Evolutionary conservation across 2,113 vertebrate species (phyloP).

Genomic region (Pristiophorus japonicus): DNA sequence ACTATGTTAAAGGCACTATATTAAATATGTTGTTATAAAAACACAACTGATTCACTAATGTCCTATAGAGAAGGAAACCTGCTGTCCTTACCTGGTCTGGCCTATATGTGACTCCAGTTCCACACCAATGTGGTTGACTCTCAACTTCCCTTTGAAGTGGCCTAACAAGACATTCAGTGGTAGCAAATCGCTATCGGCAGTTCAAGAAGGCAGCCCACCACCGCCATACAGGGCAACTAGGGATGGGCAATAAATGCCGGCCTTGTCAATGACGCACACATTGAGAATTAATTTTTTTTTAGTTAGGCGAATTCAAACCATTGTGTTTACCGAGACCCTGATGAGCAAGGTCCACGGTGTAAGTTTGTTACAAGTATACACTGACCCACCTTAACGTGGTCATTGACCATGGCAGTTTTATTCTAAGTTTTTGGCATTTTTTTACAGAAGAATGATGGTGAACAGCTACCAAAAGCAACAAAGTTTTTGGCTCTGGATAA

Average conservation of each 20-base stretch:
- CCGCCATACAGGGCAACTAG: neutral
- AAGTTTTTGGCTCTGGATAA: conserved; percentile 97
- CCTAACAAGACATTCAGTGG: neutral
- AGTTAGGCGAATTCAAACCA: neutral
- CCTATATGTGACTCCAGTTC: neutral
- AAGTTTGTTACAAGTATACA: neutral
- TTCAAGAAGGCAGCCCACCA: neutral
- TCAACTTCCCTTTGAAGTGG: neutral
- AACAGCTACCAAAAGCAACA: conserved; percentile 70
- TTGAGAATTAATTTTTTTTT: neutral
- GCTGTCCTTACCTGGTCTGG: neutral
- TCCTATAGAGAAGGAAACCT: neutral
- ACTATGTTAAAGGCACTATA: too few relatives aligned
- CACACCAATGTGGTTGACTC: neutral
- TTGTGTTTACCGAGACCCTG: neutral
- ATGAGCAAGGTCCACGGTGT: neutral
- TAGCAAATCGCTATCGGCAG: too few relatives aligned
- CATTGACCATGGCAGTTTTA: neutral
- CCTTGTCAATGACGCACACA: neutral
- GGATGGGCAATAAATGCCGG: neutral
- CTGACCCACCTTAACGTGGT: neutral
- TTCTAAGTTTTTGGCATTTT: neutral
- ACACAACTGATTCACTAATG: neutral
- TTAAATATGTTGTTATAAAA: neutral
- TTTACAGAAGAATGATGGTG: conserved; percentile 37